Conservation (phyloP, 1,140 invertebrate species). For the Drosophila takahashii region DNA sequence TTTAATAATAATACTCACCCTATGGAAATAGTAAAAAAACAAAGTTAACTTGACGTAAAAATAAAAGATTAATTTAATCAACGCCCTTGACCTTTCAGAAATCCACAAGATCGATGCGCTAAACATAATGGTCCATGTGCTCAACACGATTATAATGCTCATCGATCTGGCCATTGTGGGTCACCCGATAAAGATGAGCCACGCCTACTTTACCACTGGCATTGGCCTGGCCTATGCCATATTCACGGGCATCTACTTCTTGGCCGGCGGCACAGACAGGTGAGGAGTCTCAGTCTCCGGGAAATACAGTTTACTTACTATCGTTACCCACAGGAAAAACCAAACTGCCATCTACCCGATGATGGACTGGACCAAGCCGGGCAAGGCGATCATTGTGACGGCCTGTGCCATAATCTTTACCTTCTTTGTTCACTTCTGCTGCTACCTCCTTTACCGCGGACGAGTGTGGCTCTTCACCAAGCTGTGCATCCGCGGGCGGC, state of each 20-base stretch:
- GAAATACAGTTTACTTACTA: fast-evolving
- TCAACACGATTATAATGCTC: conserved; percentile 89
- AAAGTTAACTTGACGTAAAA: too few relatives aligned
- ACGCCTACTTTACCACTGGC: conserved; percentile 87
- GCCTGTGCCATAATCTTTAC: conserved; percentile 86
- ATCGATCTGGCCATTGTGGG: conserved; percentile 88
- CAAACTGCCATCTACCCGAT: conserved; percentile 87
- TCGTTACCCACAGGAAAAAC: conserved; percentile 83
- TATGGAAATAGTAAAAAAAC: too few relatives aligned
- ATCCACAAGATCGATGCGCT: conserved; percentile 85
- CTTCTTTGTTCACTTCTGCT: conserved; percentile 85
- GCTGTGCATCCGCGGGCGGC: conserved; percentile 76
- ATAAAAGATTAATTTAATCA: too few relatives aligned
- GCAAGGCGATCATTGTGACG: conserved; percentile 85
- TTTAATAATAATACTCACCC: too few relatives aligned
- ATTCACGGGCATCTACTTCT: conserved; percentile 89
- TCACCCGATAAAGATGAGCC: conserved; percentile 87
- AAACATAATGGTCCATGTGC: conserved; percentile 88
- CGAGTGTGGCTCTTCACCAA: conserved; percentile 84
- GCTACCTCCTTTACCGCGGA: conserved; percentile 83
- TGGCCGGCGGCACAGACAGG: conserved; percentile 88
- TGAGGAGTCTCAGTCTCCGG: conserved; percentile 33
- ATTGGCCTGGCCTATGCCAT: conserved; percentile 87
- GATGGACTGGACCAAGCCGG: conserved; percentile 87
- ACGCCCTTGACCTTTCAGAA: conserved; percentile 37